Evolutionary conservation across 2,888 invertebrate species (phyloP).

Genomic region (Tenthredo distinguenda): DNA sequence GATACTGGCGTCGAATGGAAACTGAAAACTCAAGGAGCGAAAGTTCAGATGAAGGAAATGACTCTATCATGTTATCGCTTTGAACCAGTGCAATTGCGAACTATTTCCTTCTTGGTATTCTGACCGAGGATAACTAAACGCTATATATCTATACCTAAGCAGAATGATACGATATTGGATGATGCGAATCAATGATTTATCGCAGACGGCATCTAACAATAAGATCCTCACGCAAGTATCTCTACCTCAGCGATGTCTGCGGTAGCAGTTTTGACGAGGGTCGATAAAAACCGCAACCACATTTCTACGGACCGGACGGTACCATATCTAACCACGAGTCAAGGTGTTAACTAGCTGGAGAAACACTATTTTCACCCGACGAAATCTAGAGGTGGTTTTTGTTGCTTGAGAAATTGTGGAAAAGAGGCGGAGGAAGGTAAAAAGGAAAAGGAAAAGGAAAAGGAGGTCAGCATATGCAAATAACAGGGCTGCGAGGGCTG

Average conservation of each 20-base stretch:
- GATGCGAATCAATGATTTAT: constrained; percentile 3
- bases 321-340: constrained; percentile 22
- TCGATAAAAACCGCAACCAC: constrained; percentile 47
- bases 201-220: neutral
- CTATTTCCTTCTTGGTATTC: neutral
- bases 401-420: constrained; percentile 33
- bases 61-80: neutral
- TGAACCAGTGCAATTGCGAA: neutral
- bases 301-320: constrained; percentile 20
- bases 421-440: constrained; percentile 11
- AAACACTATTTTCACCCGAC: constrained; percentile 35
- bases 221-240: constrained; percentile 11
- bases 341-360: constrained; percentile 46
- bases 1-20: neutral
- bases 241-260: constrained; percentile 29
- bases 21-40: constrained; percentile 6
- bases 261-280: constrained; percentile 42
- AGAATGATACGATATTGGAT: neutral
- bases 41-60: neutral
- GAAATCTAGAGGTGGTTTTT: constrained; percentile 35
- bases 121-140: neutral
- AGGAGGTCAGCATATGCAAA: constrained; percentile 72
- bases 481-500: constrained; percentile 69
- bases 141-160: neutral
- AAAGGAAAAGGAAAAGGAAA: constrained; percentile 66